Conservation (phyloP, 2,888 invertebrate genomes). For the Drosophila lutescens region DNA sequence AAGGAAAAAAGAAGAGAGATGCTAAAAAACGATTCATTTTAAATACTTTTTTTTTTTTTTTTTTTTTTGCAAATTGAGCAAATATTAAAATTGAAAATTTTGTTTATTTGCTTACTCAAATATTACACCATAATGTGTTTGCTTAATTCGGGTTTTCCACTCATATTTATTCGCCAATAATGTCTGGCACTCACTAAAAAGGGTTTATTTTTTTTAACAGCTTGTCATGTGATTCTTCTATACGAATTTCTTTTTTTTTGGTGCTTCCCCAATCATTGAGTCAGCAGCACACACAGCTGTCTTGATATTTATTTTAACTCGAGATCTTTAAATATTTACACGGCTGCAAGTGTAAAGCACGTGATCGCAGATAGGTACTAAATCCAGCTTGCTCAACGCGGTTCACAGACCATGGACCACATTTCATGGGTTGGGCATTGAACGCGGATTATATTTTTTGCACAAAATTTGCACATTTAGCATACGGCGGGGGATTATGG, state of each 20-base stretch:
- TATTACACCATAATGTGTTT: slow-evolving; percentile 25
- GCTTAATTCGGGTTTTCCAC: slow-evolving; percentile 8
- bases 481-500: slow-evolving; percentile 61
- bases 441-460: slow-evolving; percentile 21
- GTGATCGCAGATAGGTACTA: slow-evolving; percentile 15
- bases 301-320: slow-evolving; percentile 25
- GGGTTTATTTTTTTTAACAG: neutral
- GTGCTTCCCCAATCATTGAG: slow-evolving; percentile 30
- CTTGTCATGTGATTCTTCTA: slow-evolving; percentile 17
- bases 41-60: slow-evolving; percentile 19
- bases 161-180: slow-evolving; percentile 9
- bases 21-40: slow-evolving; percentile 36
- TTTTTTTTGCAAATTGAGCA: neutral
- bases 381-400: neutral
- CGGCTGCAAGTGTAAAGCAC: slow-evolving; percentile 12
- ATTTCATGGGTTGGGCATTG: slow-evolving; percentile 19
- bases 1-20: neutral
- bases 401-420: slow-evolving; percentile 19
- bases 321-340: slow-evolving; percentile 16
- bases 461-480: slow-evolving; percentile 67
- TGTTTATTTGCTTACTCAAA: slow-evolving; percentile 22
- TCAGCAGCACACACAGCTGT: slow-evolving; percentile 23
- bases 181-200: neutral
- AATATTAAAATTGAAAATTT: slow-evolving; percentile 11
- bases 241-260: slow-evolving; percentile 7